Conservation (phyloP, 2,797 vertebrate genomes). For the Xyrichtys novacula region DNA sequence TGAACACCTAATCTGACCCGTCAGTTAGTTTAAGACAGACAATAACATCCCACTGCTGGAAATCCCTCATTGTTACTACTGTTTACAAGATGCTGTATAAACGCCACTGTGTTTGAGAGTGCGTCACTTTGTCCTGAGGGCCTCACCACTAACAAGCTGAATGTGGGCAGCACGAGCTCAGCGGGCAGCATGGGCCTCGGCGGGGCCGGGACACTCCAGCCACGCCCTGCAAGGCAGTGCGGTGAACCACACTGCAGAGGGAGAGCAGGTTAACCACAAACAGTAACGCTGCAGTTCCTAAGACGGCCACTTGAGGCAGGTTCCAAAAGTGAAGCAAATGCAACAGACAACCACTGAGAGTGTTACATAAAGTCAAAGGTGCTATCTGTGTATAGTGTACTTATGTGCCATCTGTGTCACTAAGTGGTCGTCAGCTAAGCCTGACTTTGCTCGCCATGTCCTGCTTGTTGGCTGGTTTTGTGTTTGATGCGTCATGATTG, state of each 20-base stretch:
- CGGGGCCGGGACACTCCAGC: conserved; percentile 18
- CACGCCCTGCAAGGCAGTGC: conserved; percentile 54
- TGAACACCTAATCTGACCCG: conserved; percentile 31
- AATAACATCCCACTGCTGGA: conserved; percentile 38
- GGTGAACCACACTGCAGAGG: conserved; percentile 54
- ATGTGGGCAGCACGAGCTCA: conserved; percentile 44
- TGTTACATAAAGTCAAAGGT: too few relatives aligned
- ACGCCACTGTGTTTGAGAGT: conserved; percentile 43
- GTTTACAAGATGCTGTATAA: conserved; percentile 63
- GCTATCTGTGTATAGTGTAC: too few relatives aligned
- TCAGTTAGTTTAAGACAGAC: conserved; percentile 32
- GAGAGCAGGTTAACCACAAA: conserved; percentile 33
- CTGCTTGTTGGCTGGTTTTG: too few relatives aligned
- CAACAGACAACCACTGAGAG: too few relatives aligned
- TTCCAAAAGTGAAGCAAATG: not conserved
- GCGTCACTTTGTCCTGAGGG: conserved; percentile 48
- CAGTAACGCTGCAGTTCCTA: not conserved
- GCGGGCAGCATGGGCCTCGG: conserved; percentile 44
- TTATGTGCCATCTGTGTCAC: too few relatives aligned
- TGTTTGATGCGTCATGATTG: too few relatives aligned
- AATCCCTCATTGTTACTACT: conserved; percentile 45
- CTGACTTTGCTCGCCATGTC: too few relatives aligned
- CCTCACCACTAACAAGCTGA: conserved; percentile 55
- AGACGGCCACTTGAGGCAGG: not conserved
- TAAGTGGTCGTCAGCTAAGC: too few relatives aligned